Evolutionary conservation across 2,888 invertebrate species (phyloP), one percentile per base, ranked within the genome.

Genomic region (Lamellibrachia columna): DNA sequence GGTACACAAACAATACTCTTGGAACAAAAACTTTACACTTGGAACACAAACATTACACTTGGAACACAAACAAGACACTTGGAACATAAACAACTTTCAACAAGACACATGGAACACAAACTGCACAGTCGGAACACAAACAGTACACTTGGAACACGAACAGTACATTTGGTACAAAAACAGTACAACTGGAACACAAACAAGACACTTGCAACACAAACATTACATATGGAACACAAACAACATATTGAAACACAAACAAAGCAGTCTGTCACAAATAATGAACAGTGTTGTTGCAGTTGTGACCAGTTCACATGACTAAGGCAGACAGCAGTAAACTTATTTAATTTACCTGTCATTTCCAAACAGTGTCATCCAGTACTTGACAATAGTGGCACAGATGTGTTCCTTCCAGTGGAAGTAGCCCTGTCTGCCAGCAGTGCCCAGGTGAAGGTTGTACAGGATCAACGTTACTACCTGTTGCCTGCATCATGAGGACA

Each of bases 361-460:
- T 6, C 97, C 97, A 96, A 98, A 98, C 52, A 98, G 96, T 92
- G 97, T 96, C 90, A 97, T 97, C 98, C 98, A 98, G 95, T 98
- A 97, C 95, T 97, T 97, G 94, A 98, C 98, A 93, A 98, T 98
- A 95, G 98, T 98, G 55, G 97, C 97, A 93, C 98, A 98, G 92
- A 98, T 98, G 95, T 98, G 98, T 4, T 98, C 98, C 95, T 98
- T 98, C 98, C 98, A 98, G 96, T 98, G 98, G 95, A 98, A 98
- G 96, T 97, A 98, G 2, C 98, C 98, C 95, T 97, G 97, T 95
- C 98, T 98, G 93, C 98, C 98, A 1, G 98, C 98, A 1, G 95
- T 95, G 94, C 98, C 97, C 52, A 97, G 97, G 94, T 98, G 97
- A 52, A 98, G 97, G 96, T 98, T 98, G 95, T 98, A 98, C n/a